phyloP scores from a whole-genome alignment of 2,113 vertebrate species.

The Choloepus hoffmanni region DNA sequence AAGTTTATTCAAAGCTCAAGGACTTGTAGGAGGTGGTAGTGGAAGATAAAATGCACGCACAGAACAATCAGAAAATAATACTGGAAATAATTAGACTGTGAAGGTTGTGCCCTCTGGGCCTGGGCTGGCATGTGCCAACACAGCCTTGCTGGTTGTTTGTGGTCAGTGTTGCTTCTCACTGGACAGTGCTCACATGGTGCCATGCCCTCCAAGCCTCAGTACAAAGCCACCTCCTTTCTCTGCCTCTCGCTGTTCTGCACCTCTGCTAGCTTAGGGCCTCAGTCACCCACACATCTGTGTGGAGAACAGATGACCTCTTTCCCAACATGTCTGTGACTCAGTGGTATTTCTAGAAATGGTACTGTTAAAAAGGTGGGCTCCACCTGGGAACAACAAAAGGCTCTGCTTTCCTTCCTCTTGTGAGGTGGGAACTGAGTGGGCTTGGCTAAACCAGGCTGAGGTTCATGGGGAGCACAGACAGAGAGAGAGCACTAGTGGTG shows the following conservation, averaged over 20 bases:
- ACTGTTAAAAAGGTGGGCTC: background rate
- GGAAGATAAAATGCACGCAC: background rate
- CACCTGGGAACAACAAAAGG: too few relatives aligned
- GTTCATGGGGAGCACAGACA: background rate
- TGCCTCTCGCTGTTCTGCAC: background rate
- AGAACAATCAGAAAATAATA: background rate
- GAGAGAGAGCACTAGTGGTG: background rate
- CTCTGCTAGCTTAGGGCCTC: background rate
- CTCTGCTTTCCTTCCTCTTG: background rate
- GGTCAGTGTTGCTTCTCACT: background rate
- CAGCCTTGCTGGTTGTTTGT: background rate
- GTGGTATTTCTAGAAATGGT: background rate
- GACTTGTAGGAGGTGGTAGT: background rate
- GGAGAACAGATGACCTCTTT: background rate
- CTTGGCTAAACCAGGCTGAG: background rate
- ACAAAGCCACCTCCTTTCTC: background rate
- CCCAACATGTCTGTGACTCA: background rate
- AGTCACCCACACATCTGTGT: background rate
- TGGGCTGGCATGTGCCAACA: background rate
- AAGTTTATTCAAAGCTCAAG: slow-evolving; percentile 57
- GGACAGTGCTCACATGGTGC: too few relatives aligned
- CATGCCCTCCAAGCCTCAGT: background rate
- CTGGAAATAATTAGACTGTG: background rate
- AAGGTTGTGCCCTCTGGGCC: background rate
- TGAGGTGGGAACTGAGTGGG: background rate